Base-by-base conservation (phyloP, 2,888 invertebrate species). In the Agonopterix alstromeriana region DNA sequence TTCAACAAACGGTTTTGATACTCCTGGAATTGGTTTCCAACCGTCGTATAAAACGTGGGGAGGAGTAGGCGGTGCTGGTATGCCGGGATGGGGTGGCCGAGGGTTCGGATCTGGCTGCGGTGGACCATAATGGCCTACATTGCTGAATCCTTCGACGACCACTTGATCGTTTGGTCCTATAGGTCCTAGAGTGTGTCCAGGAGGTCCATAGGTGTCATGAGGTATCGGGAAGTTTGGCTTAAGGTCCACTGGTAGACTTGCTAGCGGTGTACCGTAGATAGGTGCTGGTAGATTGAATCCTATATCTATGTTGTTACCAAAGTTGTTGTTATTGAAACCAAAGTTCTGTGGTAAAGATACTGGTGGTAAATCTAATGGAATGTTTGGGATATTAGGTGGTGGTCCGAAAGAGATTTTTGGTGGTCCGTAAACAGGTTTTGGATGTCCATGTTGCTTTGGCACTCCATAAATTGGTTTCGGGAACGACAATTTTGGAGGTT, bases 11-110 rank as follows among this genome's bases (percentile, higher is more conserved):
- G 93, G 91, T 36, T 74, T 65, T 0, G 88, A 84, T 0, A 85
- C 60, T 0, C 95, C 94, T 8, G 95, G 93, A 52, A 96, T 95
- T 12, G 96, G 96, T 67, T 93, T 94, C 96, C 96, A 96, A 27
- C 96, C 96, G 60, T 96, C 96, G 65, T 95, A 95, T 47, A 94
- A 87, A 36, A 95, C 92, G 68, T 93, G 91, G 4, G 94, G 92
- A 5, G 93, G 94, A 1, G 94, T 94, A 0, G 94, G 94, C 0
- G 94, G 94, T 0, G 93, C 94, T 41, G 93, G 93, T 1, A 91
- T 91, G 27, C 94, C 93, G 1, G 92, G 92, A 57, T 92, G 92
- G 1, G 93, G 93, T 0, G 91, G 92, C 8, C 85, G 83, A 12
- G 92, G 91, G 50, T 90, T 80, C 0, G 90, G 84, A 53, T 91